Conservation (phyloP, 2,113 vertebrate genomes). For the Ceuthmochares aereus region DNA sequence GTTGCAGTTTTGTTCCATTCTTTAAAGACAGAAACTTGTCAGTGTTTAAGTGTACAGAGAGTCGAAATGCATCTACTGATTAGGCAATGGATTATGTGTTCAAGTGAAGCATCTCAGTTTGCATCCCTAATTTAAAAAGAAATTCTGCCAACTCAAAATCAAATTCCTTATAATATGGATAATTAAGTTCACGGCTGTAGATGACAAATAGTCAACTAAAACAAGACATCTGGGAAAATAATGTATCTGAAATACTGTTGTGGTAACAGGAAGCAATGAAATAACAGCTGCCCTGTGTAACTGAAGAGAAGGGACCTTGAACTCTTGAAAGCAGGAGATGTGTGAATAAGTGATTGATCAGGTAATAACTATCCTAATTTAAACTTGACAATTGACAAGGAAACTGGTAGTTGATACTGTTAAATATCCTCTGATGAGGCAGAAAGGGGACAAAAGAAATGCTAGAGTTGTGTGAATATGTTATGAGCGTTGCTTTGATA, state of each 20-base stretch:
- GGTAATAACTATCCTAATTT: slow-evolving; percentile 63
- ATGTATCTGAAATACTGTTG: accelerated
- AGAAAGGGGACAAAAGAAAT: slow-evolving; percentile 2
- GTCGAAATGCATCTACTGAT: not conserved
- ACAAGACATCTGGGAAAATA: not conserved
- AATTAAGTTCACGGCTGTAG: not conserved
- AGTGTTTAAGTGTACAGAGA: not conserved
- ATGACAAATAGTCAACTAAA: not conserved
- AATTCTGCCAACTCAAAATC: not conserved
- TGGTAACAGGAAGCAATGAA: not conserved
- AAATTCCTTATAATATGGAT: not conserved
- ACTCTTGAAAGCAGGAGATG: slow-evolving; percentile 32
- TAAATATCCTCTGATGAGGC: slow-evolving; percentile 60
- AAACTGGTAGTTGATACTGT: slow-evolving; percentile 51
- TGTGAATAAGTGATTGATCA: slow-evolving; percentile 64
- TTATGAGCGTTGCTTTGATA: slow-evolving; percentile 12
- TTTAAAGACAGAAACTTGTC: not conserved
- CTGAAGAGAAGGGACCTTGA: not conserved
- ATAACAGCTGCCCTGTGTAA: not conserved
- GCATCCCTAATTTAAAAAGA: not conserved
- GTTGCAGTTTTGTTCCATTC: not conserved
- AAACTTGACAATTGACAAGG: slow-evolving; percentile 61
- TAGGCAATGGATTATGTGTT: not conserved
- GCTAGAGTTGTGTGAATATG: not conserved
- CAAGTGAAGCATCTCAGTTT: not conserved